These are phyloP conservation scores for Drosophila kokeensis DNA, from an alignment of 2,888 invertebrate genomes.

Conservation along the genomic window DNA sequence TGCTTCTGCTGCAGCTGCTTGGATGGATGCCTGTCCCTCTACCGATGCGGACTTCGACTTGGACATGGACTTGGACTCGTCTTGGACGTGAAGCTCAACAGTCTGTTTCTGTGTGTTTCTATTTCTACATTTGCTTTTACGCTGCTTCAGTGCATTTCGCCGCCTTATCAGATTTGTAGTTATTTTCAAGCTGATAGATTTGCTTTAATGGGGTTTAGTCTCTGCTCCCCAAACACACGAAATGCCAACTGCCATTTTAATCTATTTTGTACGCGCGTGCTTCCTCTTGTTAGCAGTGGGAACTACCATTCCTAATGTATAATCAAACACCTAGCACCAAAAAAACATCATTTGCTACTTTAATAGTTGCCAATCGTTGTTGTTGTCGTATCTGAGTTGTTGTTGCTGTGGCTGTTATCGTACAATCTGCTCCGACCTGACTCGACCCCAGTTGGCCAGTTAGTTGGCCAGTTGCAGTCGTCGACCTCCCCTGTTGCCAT, in stretches of 20 bases:
- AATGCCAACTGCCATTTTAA: slow-evolving; percentile 55
- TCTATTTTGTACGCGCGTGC: slow-evolving; percentile 74
- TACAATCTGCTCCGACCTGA: slow-evolving; percentile 56
- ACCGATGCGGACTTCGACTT: slow-evolving; percentile 17
- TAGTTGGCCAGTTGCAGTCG: slow-evolving; percentile 56
- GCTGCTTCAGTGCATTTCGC: slow-evolving; percentile 63
- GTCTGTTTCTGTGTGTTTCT: slow-evolving; percentile 34
- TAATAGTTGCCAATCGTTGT: slow-evolving; percentile 68
- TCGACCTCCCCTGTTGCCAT: slow-evolving; percentile 43
- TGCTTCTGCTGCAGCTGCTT: slow-evolving; percentile 19
- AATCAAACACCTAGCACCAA: slow-evolving; percentile 25
- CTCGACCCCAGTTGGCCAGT: slow-evolving; percentile 65
- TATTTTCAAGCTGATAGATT: slow-evolving; percentile 71
- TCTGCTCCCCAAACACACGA: slow-evolving; percentile 12
- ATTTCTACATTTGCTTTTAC: slow-evolving; percentile 68
- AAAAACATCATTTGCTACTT: slow-evolving; percentile 77
- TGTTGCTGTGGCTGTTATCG: slow-evolving; percentile 56
- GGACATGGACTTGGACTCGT: slow-evolving; percentile 9
- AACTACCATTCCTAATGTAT: slow-evolving; percentile 26
- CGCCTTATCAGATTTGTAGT: slow-evolving; percentile 77
- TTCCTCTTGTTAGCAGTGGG: slow-evolving; percentile 45
- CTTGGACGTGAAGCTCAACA: slow-evolving; percentile 31
- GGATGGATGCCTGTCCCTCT: slow-evolving; percentile 49
- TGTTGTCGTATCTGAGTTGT: slow-evolving; percentile 35
- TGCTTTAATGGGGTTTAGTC: slow-evolving; percentile 37